A percentile compares a stretch with the other conserved stretches of the same genome.
These are phyloP conservation scores for Agonopterix arenella DNA, from an alignment of 2,888 invertebrate species.

Conservation along the genomic window DNA sequence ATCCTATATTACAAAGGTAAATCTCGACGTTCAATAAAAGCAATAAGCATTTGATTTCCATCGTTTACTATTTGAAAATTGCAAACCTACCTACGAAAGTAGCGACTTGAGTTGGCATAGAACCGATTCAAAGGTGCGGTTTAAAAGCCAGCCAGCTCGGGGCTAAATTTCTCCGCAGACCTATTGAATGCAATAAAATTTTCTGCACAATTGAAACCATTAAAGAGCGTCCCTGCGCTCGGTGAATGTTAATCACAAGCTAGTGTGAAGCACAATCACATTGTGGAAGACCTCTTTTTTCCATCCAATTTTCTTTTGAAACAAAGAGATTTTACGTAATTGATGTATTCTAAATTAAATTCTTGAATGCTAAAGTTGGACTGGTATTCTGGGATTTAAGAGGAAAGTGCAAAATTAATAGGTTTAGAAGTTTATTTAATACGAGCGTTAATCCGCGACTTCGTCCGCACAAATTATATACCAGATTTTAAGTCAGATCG, in stretches of 20 bases:
- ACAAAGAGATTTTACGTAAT: conserved; percentile 25
- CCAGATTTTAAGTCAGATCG: too few species aligned
- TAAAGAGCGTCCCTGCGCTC: conserved; percentile 56
- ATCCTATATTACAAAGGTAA: too few species aligned
- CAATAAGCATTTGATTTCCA: neutral
- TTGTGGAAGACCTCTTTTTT: conserved; percentile 48
- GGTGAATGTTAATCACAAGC: conserved; percentile 65
- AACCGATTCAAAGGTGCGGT: conserved; percentile 48
- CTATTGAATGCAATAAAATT: conserved; percentile 72
- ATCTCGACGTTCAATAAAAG: neutral
- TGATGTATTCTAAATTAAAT: too few species aligned
- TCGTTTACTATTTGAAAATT: neutral
- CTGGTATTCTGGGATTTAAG: too few species aligned
- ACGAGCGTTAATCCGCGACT: too few species aligned
- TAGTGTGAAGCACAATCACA: conserved; percentile 69
- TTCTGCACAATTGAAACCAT: conserved; percentile 73
- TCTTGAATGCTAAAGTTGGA: too few species aligned
- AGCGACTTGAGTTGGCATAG: neutral
- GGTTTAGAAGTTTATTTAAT: too few species aligned
- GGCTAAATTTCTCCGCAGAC: conserved; percentile 40
- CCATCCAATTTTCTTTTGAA: conserved; percentile 38
- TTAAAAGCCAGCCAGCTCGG: conserved; percentile 33
- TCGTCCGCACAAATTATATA: too few species aligned
- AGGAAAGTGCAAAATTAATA: too few species aligned
- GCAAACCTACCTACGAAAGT: conserved; percentile 7